Evolutionary conservation across 2,113 vertebrate genomes (phyloP).

Genomic region (Struthio camelus): DNA sequence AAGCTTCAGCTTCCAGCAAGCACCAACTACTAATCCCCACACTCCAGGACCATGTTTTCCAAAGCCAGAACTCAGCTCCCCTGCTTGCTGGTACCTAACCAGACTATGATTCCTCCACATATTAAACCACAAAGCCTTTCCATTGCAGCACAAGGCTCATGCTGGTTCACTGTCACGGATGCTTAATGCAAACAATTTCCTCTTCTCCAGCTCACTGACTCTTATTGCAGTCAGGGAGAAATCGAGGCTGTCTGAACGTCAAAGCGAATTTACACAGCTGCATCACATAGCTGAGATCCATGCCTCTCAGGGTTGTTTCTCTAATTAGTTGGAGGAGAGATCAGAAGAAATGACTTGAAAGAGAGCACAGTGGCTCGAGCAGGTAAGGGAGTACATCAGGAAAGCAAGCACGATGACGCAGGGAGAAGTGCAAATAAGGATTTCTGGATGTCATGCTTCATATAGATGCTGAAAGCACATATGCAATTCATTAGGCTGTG

Average conservation of each 20-base stretch:
- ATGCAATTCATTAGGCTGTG: neutral
- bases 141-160: neutral
- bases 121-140: neutral
- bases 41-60: neutral
- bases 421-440: conserved; percentile 21
- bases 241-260: conserved; percentile 26
- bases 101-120: neutral
- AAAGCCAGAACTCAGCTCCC: neutral
- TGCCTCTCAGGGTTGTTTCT: conserved; percentile 39
- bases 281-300: conserved; percentile 1
- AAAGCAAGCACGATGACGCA: neutral
- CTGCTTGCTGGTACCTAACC: neutral
- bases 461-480: neutral
- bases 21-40: neutral
- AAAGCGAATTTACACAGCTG: conserved; percentile 1
- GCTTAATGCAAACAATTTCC: conserved; percentile 11
- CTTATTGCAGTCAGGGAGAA: conserved; percentile 1
- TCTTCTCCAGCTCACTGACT: conserved; percentile 1
- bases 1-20: neutral
- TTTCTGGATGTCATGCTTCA: neutral
- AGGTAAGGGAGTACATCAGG: conserved; percentile 12
- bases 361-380: neutral
- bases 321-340: conserved; percentile 54
- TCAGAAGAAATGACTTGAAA: conserved; percentile 60
- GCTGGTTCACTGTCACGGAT: neutral